phyloP scores from a whole-genome alignment of 2,797 vertebrate genomes.

The Sorex maritimensis region DNA sequence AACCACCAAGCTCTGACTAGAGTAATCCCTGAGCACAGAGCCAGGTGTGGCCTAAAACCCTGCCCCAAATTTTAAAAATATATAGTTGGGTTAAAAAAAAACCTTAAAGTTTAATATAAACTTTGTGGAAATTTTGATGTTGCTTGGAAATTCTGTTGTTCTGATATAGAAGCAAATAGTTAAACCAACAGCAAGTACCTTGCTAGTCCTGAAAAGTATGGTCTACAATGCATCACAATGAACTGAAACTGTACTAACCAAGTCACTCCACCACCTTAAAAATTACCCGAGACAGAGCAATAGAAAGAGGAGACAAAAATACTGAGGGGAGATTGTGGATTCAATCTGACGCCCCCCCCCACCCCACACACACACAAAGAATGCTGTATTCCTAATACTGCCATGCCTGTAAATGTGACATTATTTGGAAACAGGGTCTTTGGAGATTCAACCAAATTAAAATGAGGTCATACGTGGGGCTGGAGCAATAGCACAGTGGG shows the following conservation, averaged over 20 bases:
- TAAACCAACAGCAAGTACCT: not conserved
- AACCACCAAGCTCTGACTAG: no score
- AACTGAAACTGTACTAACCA: conserved; percentile 29
- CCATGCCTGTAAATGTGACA: no score
- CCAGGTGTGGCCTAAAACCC: no score
- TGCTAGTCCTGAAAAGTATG: conserved; percentile 61
- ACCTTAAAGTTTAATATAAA: conserved; percentile 15
- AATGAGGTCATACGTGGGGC: not conserved
- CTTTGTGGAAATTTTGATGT: no score
- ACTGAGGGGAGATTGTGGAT: not conserved
- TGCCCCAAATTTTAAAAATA: no score
- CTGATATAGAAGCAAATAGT: no score
- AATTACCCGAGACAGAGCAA: not conserved
- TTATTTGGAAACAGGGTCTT: no score
- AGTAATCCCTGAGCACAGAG: no score
- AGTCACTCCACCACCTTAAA: conserved; percentile 16
- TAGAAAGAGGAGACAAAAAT: conserved; percentile 21
- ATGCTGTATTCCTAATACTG: not conserved
- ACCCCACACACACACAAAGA: conserved; percentile 1
- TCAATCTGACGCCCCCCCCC: not conserved
- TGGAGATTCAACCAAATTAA: no score
- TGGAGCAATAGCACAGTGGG: no score
- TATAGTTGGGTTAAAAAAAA: not conserved
- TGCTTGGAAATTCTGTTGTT: no score
- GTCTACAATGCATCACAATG: conserved; percentile 29